Evolutionary conservation across 2,113 vertebrate species (phyloP).

Genomic region (Sialia sialis): DNA sequence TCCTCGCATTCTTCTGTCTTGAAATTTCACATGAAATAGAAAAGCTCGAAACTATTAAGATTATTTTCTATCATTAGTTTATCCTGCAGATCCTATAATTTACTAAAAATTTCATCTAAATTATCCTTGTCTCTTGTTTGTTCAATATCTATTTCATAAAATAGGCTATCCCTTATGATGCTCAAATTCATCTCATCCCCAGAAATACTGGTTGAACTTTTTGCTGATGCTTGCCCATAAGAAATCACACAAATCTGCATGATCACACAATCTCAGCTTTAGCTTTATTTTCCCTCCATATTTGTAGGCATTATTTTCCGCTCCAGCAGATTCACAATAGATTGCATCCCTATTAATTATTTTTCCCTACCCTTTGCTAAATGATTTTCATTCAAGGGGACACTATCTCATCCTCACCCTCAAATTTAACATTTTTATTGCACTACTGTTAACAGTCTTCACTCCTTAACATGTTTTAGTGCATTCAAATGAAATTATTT

Average conservation of each 20-base stretch:
- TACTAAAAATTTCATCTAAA: background rate
- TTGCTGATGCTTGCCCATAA: background rate
- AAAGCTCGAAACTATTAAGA: background rate
- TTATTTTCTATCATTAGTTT: background rate
- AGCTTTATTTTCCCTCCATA: rapidly evolving
- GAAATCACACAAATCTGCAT: background rate
- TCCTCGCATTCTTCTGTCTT: background rate
- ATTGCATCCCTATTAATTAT: background rate
- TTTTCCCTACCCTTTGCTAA: background rate
- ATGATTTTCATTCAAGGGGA: background rate
- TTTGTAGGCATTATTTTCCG: background rate
- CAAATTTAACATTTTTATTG: background rate
- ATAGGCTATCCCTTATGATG: background rate
- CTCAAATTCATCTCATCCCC: background rate
- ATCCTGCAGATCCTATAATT: background rate
- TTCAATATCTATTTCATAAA: background rate
- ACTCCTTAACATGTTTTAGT: background rate
- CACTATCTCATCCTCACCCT: background rate
- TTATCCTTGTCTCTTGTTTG: background rate
- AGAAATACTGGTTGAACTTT: background rate
- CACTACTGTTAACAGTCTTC: background rate
- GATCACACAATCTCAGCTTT: background rate
- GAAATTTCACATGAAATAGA: background rate
- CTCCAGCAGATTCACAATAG: background rate
- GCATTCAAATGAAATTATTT: background rate